A percentile compares a stretch with the other conserved stretches of the same genome.
These are phyloP conservation scores for Clarias batrachus DNA, from an alignment of 2,113 vertebrate species.

Conservation along the genomic window DNA sequence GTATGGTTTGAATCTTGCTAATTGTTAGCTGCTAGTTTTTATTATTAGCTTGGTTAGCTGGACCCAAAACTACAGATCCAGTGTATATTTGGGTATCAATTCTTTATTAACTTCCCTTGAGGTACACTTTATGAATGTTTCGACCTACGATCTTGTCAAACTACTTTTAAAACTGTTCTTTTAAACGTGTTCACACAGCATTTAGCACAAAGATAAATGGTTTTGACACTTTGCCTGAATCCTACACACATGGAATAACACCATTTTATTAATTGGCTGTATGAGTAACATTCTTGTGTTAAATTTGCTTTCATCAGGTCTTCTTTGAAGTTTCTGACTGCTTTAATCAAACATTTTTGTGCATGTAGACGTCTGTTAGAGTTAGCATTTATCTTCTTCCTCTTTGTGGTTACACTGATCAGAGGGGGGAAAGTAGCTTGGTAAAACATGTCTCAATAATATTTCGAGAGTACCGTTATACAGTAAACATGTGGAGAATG, in stretches of 20 bases:
- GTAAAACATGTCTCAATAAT: not conserved
- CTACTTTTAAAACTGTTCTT: not conserved
- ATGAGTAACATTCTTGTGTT: not conserved
- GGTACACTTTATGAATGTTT: not conserved
- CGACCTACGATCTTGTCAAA: not conserved
- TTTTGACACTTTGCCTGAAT: not conserved
- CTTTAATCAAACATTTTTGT: not conserved
- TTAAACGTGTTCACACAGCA: not conserved
- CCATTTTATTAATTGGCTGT: not conserved
- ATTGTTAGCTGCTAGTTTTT: not conserved
- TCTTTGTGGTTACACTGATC: constrained; percentile 22
- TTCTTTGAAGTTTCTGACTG: not conserved
- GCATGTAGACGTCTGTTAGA: not conserved
- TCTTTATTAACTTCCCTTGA: not conserved
- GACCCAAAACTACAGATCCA: not conserved
- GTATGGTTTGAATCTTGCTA: not conserved
- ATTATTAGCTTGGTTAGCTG: not conserved
- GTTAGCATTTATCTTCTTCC: not conserved
- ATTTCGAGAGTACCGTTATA: not conserved
- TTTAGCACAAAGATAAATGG: not conserved
- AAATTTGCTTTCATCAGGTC: not conserved
- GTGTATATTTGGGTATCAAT: not conserved
- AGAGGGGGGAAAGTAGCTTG: not conserved
- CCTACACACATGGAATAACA: not conserved
- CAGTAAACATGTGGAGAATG: not conserved